Evolutionary conservation across 2,888 invertebrate species (phyloP).

Genomic region (Panzeria rudis): DNA sequence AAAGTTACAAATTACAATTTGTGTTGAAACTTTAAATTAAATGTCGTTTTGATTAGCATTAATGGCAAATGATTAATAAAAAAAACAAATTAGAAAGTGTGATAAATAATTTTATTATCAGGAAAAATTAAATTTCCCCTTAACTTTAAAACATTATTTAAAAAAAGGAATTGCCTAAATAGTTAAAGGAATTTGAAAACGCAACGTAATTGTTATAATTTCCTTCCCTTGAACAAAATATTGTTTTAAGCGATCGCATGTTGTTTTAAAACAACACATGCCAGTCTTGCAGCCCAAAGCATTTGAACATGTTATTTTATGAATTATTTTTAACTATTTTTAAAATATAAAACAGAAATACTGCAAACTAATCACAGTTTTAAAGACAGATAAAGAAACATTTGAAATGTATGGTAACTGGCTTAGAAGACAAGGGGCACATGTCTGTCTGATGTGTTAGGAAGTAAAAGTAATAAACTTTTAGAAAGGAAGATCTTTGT

Average conservation of each 20-base stretch:
- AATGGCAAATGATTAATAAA: conserved; percentile 14
- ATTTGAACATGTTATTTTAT: conserved; percentile 47
- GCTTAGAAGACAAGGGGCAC: conserved; percentile 62
- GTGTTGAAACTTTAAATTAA: conserved; percentile 42
- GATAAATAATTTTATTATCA: conserved; percentile 36
- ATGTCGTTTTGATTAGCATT: conserved; percentile 53
- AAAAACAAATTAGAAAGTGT: conserved; percentile 19
- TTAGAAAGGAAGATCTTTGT: conserved; percentile 41
- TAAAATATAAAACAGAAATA: conserved; percentile 19
- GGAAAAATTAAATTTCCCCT: background rate
- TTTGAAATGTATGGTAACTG: background rate
- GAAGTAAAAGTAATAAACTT: conserved; percentile 62
- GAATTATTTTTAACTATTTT: conserved; percentile 22
- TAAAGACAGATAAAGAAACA: conserved; percentile 10
- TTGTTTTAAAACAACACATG: conserved; percentile 59
- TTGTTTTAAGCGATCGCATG: conserved; percentile 22
- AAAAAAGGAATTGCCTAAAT: conserved; percentile 19
- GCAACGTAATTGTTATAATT: conserved; percentile 31
- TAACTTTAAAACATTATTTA: background rate
- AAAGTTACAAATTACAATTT: conserved; percentile 31
- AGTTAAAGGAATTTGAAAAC: background rate
- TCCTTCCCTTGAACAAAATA: conserved; percentile 9
- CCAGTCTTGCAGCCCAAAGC: conserved; percentile 27
- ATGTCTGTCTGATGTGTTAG: conserved; percentile 50
- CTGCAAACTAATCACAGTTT: conserved; percentile 2